A percentile compares a stretch with the other conserved stretches of the same genome.
Conservation (phyloP, 2,797 vertebrate genomes). For the Poeciliopsis presidionis region DNA sequence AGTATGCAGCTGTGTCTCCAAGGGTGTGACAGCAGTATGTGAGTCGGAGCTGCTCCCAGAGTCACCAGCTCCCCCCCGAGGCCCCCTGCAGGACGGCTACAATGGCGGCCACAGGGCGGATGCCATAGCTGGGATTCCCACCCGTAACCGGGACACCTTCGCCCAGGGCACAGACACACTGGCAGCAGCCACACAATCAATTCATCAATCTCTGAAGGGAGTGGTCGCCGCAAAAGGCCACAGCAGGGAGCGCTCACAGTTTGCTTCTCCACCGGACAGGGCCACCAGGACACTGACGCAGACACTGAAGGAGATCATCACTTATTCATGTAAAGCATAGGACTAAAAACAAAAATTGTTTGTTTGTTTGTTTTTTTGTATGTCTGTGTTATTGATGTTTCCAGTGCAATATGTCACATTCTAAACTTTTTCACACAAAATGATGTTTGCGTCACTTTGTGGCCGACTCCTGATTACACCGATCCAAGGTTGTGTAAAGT, state of each 20-base stretch:
- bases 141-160: conserved; percentile 85
- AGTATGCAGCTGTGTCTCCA: conserved; percentile 81
- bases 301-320: conserved; percentile 38
- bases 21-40: conserved; percentile 88
- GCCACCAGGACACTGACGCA: conserved; percentile 70
- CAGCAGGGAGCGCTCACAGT: conserved; percentile 73
- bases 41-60: conserved; percentile 81
- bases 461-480: conserved; percentile 9
- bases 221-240: conserved; percentile 77
- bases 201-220: conserved; percentile 84
- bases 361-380: neutral
- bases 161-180: conserved; percentile 85
- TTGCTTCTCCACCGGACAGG: conserved; percentile 64
- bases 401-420: neutral
- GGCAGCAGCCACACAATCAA: conserved; percentile 85
- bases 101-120: conserved; percentile 83
- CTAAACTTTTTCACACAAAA: neutral
- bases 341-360: neutral
- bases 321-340: conserved; percentile 9
- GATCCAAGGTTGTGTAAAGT: neutral
- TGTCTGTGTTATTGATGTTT: neutral
- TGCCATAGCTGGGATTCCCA: conserved; percentile 88
- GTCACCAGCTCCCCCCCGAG: conserved; percentile 77
- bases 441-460: neutral
- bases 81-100: conserved; percentile 82